phyloP scores from a whole-genome alignment of 2,113 vertebrate genomes.

The Alligator mississippiensis region DNA sequence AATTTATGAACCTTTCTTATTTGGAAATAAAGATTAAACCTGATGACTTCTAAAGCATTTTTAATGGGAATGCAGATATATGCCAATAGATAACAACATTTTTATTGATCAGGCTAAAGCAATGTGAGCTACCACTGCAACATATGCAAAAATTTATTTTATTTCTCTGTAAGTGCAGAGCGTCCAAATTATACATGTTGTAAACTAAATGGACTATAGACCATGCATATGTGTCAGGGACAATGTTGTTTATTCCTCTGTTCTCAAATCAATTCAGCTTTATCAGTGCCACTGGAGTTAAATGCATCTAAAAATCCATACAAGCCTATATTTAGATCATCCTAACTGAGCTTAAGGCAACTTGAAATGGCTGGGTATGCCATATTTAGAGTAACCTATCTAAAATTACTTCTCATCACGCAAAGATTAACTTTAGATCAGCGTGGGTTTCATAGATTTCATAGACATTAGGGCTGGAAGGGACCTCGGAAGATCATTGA shows the following conservation, averaged over 20 bases:
- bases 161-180: not conserved
- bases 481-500: too few species aligned
- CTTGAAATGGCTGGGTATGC: too few species aligned
- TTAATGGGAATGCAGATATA: not conserved
- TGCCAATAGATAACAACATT: not conserved
- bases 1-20: not conserved
- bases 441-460: too few species aligned
- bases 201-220: not conserved
- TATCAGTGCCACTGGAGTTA: too few species aligned
- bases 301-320: too few species aligned
- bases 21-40: not conserved
- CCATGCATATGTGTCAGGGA: not conserved
- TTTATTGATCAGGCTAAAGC: not conserved
- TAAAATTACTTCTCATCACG: too few species aligned
- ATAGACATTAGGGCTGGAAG: too few species aligned
- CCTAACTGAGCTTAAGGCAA: too few species aligned
- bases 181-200: not conserved
- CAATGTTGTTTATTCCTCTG: not conserved
- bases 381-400: too few species aligned
- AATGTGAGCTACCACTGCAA: not conserved
- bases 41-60: not conserved
- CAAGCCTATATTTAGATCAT: too few species aligned
- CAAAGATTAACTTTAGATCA: too few species aligned
- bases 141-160: not conserved
- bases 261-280: too few species aligned